These are phyloP conservation scores for Escarpia spicata DNA, from an alignment of 2,888 invertebrate species.

Conservation along the genomic window DNA sequence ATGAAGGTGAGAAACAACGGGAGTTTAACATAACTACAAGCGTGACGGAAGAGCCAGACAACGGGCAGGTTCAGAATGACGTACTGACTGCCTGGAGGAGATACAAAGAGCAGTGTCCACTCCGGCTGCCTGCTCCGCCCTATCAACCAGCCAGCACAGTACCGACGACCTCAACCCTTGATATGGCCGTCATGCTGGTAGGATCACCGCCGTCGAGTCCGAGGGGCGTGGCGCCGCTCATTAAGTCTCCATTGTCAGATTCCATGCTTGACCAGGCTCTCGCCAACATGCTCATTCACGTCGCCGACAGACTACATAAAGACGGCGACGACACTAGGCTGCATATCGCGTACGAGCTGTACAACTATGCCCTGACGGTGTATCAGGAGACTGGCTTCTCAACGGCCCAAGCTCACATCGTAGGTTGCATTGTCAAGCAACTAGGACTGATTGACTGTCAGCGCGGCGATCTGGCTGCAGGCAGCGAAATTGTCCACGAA, in stretches of 20 bases:
- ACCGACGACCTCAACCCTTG: not conserved
- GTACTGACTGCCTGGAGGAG: not conserved
- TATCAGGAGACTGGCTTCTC: conserved; percentile 30
- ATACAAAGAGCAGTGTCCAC: conserved; percentile 8
- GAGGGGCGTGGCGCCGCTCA: not conserved
- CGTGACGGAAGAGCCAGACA: not conserved
- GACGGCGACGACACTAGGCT: not conserved
- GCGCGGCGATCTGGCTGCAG: conserved; percentile 3
- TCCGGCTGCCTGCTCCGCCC: not conserved
- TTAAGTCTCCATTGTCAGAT: conserved; percentile 23
- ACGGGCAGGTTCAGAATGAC: not conserved
- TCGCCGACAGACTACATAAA: conserved; percentile 26
- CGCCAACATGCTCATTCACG: conserved; percentile 25
- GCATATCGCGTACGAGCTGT: conserved; percentile 37
- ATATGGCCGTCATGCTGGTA: not conserved
- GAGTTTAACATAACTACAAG: not conserved
- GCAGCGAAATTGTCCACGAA: not conserved
- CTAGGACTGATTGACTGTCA: conserved; percentile 31
- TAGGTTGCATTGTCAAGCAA: conserved; percentile 29
- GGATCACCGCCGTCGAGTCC: not conserved
- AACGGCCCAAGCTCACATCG: not conserved
- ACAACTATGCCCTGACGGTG: conserved; percentile 40
- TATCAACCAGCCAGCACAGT: not conserved
- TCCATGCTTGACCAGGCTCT: conserved; percentile 25
- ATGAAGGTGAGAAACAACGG: not conserved